Base-by-base conservation (phyloP, 2,797 vertebrate species). In the Hapalemur alaotrensis region DNA sequence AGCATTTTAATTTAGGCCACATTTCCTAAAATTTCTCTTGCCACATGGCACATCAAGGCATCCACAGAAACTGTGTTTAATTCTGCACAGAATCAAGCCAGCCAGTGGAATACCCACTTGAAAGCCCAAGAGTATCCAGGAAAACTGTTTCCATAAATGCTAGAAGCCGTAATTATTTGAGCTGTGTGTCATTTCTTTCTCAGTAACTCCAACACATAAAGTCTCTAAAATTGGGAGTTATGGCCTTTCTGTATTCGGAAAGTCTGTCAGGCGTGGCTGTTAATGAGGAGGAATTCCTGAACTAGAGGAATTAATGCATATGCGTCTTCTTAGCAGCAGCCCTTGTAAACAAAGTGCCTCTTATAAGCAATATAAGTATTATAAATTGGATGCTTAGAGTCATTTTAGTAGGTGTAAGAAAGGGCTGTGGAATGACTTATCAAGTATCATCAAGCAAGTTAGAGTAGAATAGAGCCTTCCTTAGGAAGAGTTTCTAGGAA, bases 311-410 rank as follows among this genome's bases (percentile, higher is more conserved):
- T 81, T 63, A 91, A 84, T 83, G 70, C 13, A 1, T 30, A 12
- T 20, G 18, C 0, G 6, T 86, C 72, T 86, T 41, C 38, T 90
- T 75, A 43, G 65, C 69, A 95, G 41, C 46, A 75, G 46, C 85
- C 46, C 52, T 95, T 73, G 5, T 90, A 96, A 97, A 93, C 83
- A 90, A 81, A 97, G 54, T 78, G 11, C 32, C 91, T 96, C 93
- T 93, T 93, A 30, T 32, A 63, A 84, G 84, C 92, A 79, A 59
- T 67, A 7, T 76, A 85, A 94, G 61, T 88, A 28, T 93, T 79
- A 93, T 79, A 69, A 95, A 96, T 76, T n/a, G 61, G 61, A 89
- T 76, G n/a, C 76, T 96, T 83, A 50, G 23, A 54, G 1, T 88
- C 57, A 15, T 59, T 95, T 97, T 82, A 72, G 67, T 52, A 86